A percentile compares a stretch with the other conserved stretches of the same genome.
Conservation (phyloP, 2,113 vertebrate species). For the Regulus satrapa region DNA sequence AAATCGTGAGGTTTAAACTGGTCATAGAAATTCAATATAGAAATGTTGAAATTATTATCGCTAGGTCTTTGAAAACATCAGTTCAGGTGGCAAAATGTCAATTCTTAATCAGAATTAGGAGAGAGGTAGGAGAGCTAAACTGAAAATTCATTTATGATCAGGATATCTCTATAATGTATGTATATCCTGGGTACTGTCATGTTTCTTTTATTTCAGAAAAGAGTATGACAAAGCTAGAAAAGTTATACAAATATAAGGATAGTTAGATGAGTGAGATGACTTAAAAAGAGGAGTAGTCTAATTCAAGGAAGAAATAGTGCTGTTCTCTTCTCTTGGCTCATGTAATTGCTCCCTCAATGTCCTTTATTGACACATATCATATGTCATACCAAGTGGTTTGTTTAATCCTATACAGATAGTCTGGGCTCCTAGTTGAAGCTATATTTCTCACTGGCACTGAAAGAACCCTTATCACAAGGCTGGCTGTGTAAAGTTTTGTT, state of each 20-base stretch:
- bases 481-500: not conserved
- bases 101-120: not conserved
- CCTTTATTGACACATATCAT: not conserved
- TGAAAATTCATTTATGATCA: not conserved
- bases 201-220: not conserved
- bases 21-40: not conserved
- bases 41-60: not conserved
- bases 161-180: not conserved
- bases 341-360: not conserved
- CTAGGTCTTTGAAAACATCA: not conserved
- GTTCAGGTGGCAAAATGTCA: not conserved
- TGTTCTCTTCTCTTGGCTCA: not conserved
- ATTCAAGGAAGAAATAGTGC: not conserved
- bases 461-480: not conserved
- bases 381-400: not conserved
- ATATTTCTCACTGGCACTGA: not conserved
- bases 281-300: not conserved
- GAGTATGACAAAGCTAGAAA: not conserved
- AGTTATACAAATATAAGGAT: not conserved
- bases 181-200: not conserved
- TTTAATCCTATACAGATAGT: not conserved
- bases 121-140: not conserved
- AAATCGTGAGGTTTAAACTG: not conserved
- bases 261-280: not conserved
- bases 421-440: not conserved